phyloP scores from a whole-genome alignment of 2,888 invertebrate species.

The Xanthia togata region DNA sequence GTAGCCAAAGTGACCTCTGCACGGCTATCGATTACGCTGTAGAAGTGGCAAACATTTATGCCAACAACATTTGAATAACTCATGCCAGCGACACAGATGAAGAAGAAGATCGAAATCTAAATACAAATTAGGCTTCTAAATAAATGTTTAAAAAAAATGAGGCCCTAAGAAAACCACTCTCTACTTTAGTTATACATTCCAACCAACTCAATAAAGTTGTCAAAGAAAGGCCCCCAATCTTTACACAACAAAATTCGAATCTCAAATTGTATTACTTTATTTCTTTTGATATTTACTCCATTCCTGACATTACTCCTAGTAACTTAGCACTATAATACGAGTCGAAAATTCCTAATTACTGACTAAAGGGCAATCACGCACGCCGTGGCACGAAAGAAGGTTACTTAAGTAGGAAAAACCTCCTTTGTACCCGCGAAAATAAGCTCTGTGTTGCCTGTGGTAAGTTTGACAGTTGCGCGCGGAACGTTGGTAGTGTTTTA shows the following conservation, averaged over 20 bases:
- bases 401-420: conserved; percentile 68
- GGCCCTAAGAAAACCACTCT: background rate
- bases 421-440: conserved; percentile 53
- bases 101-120: background rate
- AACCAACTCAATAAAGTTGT: background rate
- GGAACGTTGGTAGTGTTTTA: conserved; percentile 53
- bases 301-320: conserved; percentile 61
- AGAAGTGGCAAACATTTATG: background rate
- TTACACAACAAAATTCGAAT: conserved; percentile 15
- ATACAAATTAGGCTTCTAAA: too few species aligned
- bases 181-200: background rate
- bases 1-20: background rate
- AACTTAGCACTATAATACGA: conserved; percentile 59
- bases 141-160: too few species aligned
- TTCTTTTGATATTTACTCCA: conserved; percentile 63
- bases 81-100: background rate
- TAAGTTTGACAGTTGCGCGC: conserved; percentile 63
- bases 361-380: conserved; percentile 81
- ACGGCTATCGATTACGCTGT: background rate
- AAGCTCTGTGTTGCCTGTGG: conserved; percentile 52
- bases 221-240: background rate
- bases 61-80: background rate
- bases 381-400: conserved; percentile 72
- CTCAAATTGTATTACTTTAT: conserved; percentile 56
- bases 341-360: conserved; percentile 77